Percentiles rank a stretch among this genome's conserved stretches.
Conservation (phyloP, 1,140 invertebrate species). For the Eufriesea mexicana region DNA sequence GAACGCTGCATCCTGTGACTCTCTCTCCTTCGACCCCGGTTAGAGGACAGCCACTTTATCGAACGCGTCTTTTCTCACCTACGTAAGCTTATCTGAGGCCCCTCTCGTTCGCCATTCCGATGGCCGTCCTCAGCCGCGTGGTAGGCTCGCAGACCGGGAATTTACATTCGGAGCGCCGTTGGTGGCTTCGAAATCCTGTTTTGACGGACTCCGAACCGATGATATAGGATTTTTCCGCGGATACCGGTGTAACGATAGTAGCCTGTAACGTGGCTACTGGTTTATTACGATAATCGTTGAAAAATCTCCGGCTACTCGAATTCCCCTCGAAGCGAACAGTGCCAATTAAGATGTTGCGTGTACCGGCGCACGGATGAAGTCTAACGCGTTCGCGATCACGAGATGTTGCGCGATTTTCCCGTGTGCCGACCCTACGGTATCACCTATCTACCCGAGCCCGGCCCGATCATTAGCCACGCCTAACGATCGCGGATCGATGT, state of each 20-base stretch:
- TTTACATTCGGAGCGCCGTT: neutral
- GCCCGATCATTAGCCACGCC: too few relatives aligned
- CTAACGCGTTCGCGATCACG: neutral
- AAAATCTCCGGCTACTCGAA: neutral
- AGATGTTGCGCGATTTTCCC: too few relatives aligned
- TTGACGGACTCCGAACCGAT: too few relatives aligned
- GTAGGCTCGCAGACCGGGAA: neutral
- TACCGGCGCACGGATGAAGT: neutral
- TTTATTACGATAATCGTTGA: neutral
- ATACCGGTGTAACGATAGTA: neutral
- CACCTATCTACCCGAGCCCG: neutral
- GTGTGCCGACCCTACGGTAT: neutral
- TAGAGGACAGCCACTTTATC: slow-evolving; percentile 32
- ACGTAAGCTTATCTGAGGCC: slow-evolving; percentile 39
- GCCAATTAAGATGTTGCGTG: slow-evolving; percentile 7
- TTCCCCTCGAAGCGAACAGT: neutral
- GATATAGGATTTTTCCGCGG: neutral
- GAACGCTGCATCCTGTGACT: slow-evolving; percentile 5
- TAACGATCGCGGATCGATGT: neutral
- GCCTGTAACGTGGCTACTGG: too few relatives aligned
- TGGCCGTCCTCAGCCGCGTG: neutral
- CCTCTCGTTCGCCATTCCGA: neutral
- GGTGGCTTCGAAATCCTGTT: neutral
- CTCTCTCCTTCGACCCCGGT: neutral
- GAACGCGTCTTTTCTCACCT: slow-evolving; percentile 28